Evolutionary conservation across 2,888 invertebrate species (phyloP), one percentile per base, ranked within the genome.

Genomic region (Trissoscelio sp.): DNA sequence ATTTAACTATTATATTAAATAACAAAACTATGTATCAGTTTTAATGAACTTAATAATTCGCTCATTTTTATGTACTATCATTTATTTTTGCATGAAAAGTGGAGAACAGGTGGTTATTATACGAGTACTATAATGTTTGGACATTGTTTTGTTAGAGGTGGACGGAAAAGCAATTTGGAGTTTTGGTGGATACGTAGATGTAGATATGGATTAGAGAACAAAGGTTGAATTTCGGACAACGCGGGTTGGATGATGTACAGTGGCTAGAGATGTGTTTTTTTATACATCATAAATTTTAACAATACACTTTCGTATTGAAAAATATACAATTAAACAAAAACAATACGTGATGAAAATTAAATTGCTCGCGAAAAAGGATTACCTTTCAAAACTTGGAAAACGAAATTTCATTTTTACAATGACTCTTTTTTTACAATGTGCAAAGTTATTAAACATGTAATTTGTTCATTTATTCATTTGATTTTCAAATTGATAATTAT

Each of bases 171-270:
- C 39, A 58, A 58, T 39, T 58, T 58, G 58, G 39, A 58, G 16
- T 39, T 58, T 57, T 57, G 12, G 20, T 9, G 22, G 5, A 12
- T 37, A 58, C 39, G 22, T 58, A 39, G 58, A 58, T 58, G 39
- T 39, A 39, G 58, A 39, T 58, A 58, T 16, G 39, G 58, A 58
- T 58, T 39, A 58, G 58, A 22, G 39, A 58, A 58, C 58, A 58
- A 58, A 58, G 20, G 58, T 12, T 14, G 39, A 39, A 12, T 34
- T 58, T 39, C 20, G 39, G 39, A 22, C 22, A 58, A 39, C 39
- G 22, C 6, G 11, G 34, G 9, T 34, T 7, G 12, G n/a, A 22
- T 39, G 22, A 48, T 20, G 11, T 14, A 31, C 39, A n/a, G 14
- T 9, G 4, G 48, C 14, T 18, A 16, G 12, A 2, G 9, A 34